Evolutionary conservation across 1,140 invertebrate species (phyloP), one percentile per base, ranked within the genome.

Genomic region (Oedothorax gibbosus): DNA sequence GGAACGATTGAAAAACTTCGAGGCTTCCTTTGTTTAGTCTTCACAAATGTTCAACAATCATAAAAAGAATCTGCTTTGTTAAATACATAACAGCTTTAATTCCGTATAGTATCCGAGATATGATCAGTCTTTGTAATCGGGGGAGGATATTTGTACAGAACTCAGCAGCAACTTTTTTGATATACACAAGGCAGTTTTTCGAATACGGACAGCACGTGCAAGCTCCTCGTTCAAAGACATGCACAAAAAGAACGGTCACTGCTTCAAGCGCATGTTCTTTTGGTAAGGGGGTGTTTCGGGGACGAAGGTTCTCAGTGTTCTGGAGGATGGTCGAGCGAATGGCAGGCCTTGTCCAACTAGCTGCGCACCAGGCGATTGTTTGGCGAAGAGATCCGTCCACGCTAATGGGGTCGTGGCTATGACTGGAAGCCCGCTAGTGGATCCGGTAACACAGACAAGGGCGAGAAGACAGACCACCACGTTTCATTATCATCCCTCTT

Each of bases 81-180:
- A 77, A 85, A 85, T 84, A 84, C 81, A 76, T 84, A 84, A 84
- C 81, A 76, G 81, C 11, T 79, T 83, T 68, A 81, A 71, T 81
- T 71, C 69, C 54, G 69, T 57, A n/a, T 10, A 57, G 80, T 69
- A 82, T 82, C 80, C 69, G 78, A 80, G 78, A 51, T 54, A n/a
- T 60, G n/a, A 60, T 60, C 54, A 56, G 49, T 21, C 21, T 73
- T 82, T 65, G 21, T 53, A 35, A 35, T 35, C 35, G 50, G 50
- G n/a, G 8, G 68, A 81, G 50, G 78, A 15, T 57, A 62, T 75
- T 84, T 82, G 53, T 62, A 73, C 69, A 82, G 68, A 82, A 72
- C 79, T 82, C 62, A 71, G 77, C 77, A 79, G 68, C 20, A 57
- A 69, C n/a, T 71, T 82, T 66, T 79, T 79, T 84, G 81, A 84